A percentile compares a stretch with the other conserved stretches of the same genome.
Evolutionary conservation across 2,797 vertebrate genomes (phyloP).

Genomic region (Loris lydekkerianus): DNA sequence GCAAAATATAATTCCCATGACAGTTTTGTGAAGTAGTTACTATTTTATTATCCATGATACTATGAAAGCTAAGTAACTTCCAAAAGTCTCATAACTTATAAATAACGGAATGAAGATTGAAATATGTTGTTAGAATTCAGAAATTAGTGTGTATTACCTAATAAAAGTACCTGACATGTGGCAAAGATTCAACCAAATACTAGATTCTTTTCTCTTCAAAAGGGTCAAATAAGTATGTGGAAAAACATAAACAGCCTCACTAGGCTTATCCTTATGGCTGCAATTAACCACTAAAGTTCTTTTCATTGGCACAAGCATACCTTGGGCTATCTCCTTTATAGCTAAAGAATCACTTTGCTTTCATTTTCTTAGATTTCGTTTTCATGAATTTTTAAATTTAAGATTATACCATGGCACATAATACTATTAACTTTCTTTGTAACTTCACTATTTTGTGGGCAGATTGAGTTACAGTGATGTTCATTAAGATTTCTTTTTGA

Average conservation of each 20-base stretch:
- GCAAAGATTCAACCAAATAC: neutral
- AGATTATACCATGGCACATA: neutral
- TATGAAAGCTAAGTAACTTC: neutral
- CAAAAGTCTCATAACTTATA: neutral
- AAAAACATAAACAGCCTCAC: neutral
- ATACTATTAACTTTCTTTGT: conserved; percentile 22
- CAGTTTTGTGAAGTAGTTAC: neutral
- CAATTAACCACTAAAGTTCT: neutral
- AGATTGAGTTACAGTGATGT: neutral
- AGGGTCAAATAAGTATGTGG: neutral
- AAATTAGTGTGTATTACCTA: neutral
- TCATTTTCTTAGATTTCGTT: neutral
- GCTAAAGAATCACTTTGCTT: neutral
- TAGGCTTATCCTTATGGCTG: neutral
- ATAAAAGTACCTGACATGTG: neutral
- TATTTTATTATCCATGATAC: neutral
- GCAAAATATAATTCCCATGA: neutral
- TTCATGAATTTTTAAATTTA: neutral
- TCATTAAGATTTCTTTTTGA: conserved; percentile 46
- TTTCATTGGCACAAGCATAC: neutral
- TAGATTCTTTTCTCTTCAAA: neutral
- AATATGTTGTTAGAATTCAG: neutral
- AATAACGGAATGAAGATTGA: conserved; percentile 24
- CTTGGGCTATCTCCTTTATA: fast-evolving
- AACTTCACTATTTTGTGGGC: neutral